Percentiles rank a stretch among this genome's conserved stretches.
These are phyloP conservation scores for Austrolebias charrua DNA, from an alignment of 2,797 vertebrate genomes.

Conservation along the genomic window DNA sequence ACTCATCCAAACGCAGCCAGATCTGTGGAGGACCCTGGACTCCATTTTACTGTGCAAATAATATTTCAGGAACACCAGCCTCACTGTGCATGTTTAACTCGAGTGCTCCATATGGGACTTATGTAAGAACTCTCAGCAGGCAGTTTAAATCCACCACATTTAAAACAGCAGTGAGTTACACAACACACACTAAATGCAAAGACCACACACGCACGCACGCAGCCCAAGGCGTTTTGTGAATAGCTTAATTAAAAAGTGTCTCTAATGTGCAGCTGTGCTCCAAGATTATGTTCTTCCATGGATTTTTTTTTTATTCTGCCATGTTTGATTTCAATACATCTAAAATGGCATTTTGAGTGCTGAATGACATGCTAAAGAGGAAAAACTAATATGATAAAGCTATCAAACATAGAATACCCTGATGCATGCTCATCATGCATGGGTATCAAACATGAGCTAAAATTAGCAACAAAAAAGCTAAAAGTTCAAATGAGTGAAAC, in stretches of 20 bases:
- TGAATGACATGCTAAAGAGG: too few species aligned
- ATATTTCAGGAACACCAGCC: conserved; percentile 21
- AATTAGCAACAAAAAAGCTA: too few species aligned
- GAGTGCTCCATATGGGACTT: conserved; percentile 36
- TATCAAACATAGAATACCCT: too few species aligned
- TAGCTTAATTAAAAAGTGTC: conserved; percentile 32
- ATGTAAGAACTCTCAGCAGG: conserved; percentile 54
- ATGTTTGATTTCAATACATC: not conserved
- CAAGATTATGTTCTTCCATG: conserved; percentile 2
- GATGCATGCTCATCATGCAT: too few species aligned
- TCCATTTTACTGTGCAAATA: conserved; percentile 63
- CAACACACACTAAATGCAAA: conserved; percentile 40
- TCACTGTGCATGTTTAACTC: conserved; percentile 35
- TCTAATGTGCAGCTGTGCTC: conserved; percentile 24
- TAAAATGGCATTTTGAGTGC: too few species aligned
- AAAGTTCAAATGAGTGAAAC: too few species aligned
- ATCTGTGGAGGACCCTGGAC: conserved; percentile 24
- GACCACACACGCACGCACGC: conserved; percentile 31
- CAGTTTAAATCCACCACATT: conserved; percentile 34
- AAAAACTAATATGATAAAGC: too few species aligned
- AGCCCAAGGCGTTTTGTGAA: conserved; percentile 38
- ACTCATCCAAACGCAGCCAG: conserved; percentile 28
- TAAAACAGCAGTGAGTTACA: conserved; percentile 43
- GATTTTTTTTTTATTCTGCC: not conserved
- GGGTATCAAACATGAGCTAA: too few species aligned